These are phyloP conservation scores for Lysiphlebus fabarum DNA, from an alignment of 1,140 invertebrate genomes.

Conservation along the genomic window DNA sequence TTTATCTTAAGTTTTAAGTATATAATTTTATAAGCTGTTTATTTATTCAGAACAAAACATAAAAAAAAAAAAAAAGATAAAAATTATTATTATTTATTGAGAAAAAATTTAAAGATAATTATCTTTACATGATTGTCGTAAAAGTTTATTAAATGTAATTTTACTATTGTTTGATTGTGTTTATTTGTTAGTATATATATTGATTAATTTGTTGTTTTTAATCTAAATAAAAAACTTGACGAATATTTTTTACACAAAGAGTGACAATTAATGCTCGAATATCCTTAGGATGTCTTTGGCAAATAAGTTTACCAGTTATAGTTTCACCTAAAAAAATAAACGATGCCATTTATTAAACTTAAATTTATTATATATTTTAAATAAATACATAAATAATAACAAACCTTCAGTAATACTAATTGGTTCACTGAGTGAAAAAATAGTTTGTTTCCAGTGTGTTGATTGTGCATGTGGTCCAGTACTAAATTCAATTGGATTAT, in stretches of 20 bases:
- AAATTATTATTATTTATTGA: too few species aligned
- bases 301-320: constrained; percentile 64
- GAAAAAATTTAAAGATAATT: not conserved
- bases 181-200: constrained; percentile 1
- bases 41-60: too few species aligned
- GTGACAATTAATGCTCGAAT: constrained; percentile 59
- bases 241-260: constrained; percentile 50
- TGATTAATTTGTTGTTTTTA: constrained; percentile 26
- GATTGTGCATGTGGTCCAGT: constrained; percentile 71
- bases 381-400: constrained; percentile 5
- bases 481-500: constrained; percentile 64
- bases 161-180: constrained; percentile 23
- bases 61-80: too few species aligned
- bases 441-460: constrained; percentile 98
- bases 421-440: constrained; percentile 83
- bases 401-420: constrained; percentile 69
- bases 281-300: constrained; percentile 60
- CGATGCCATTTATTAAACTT: not conserved
- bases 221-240: constrained; percentile 48
- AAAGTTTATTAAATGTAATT: constrained; percentile 12
- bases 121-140: not conserved
- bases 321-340: constrained; percentile 54
- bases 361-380: constrained; percentile 8
- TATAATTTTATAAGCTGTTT: too few species aligned
- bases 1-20: too few species aligned